Evolutionary conservation across 2,888 invertebrate genomes (phyloP).

Genomic region (Tethea ocularis): DNA sequence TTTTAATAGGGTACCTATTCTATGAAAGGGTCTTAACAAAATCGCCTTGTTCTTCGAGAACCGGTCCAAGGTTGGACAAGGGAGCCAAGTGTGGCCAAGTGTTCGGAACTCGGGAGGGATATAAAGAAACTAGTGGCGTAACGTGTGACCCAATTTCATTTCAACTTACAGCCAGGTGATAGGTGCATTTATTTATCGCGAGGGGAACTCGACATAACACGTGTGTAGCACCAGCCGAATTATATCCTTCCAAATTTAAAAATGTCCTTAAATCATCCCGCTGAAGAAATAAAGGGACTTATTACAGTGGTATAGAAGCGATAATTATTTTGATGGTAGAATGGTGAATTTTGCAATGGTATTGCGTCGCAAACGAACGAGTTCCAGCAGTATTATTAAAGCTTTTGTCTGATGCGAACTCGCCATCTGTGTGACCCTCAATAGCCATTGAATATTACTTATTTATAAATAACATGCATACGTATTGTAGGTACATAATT

Average conservation of each 20-base stretch:
- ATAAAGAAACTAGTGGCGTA: conserved; percentile 57
- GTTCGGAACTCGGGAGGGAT: conserved; percentile 26
- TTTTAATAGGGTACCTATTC: conserved; percentile 57
- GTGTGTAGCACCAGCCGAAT: conserved; percentile 61
- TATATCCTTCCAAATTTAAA: conserved; percentile 28
- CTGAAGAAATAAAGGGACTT: background rate
- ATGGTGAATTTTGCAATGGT: conserved; percentile 35
- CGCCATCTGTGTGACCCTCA: conserved; percentile 68
- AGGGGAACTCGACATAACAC: conserved; percentile 60
- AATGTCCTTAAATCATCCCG: conserved; percentile 20
- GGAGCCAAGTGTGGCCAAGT: conserved; percentile 37
- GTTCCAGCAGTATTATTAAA: conserved; percentile 56
- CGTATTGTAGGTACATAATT: conserved; percentile 3
- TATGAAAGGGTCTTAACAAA: conserved; percentile 57
- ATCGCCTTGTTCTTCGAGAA: conserved; percentile 43
- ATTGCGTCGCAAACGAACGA: conserved; percentile 66
- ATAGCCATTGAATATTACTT: conserved; percentile 59
- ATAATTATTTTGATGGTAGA: conserved; percentile 14
- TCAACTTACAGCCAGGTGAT: conserved; percentile 66
- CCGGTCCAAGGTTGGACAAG: conserved; percentile 49
- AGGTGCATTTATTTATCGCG: conserved; percentile 58
- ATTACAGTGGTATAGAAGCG: background rate
- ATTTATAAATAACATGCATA: conserved; percentile 35
- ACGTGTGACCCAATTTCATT: conserved; percentile 79
- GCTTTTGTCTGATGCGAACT: conserved; percentile 56